Percentiles rank a stretch among this genome's conserved stretches.
Evolutionary conservation across 2,888 invertebrate genomes (phyloP).

Genomic region (Lasius platythorax): DNA sequence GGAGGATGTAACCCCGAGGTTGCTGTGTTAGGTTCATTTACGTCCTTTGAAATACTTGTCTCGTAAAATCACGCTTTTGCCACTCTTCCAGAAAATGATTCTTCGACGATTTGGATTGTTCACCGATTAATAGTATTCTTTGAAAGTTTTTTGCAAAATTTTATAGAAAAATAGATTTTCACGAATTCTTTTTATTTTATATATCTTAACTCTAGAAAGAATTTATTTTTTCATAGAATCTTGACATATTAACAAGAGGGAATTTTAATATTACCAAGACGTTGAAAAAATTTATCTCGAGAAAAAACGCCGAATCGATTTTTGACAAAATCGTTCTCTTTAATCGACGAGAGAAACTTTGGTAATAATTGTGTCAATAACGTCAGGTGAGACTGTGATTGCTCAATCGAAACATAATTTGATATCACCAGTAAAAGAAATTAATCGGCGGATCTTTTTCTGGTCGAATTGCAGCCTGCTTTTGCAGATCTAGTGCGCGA

Average conservation of each 20-base stretch:
- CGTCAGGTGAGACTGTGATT: not conserved
- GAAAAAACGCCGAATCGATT: not conserved
- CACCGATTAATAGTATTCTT: not conserved
- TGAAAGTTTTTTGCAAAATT: not conserved
- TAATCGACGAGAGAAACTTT: not conserved
- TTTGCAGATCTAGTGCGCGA: not conserved
- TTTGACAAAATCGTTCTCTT: not conserved
- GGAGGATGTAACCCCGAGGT: not conserved
- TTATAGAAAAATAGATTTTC: not conserved
- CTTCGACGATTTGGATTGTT: not conserved
- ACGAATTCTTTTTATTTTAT: not conserved
- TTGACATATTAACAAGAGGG: not conserved
- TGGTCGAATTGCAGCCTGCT: not conserved
- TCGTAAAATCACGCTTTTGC: conserved; percentile 61
- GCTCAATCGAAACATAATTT: conserved; percentile 7
- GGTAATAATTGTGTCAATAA: conserved; percentile 8
- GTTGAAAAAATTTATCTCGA: not conserved
- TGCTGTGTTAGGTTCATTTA: not conserved
- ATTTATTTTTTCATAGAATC: not conserved
- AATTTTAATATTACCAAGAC: not conserved
- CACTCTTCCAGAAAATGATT: conserved; percentile 10
- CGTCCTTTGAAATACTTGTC: not conserved
- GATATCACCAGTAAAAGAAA: not conserved
- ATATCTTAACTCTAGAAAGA: not conserved
- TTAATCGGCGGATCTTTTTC: not conserved